Evolutionary conservation across 2,797 vertebrate species (phyloP), one percentile per base, ranked within the genome.

Genomic region (Bufotes viridis): DNA sequence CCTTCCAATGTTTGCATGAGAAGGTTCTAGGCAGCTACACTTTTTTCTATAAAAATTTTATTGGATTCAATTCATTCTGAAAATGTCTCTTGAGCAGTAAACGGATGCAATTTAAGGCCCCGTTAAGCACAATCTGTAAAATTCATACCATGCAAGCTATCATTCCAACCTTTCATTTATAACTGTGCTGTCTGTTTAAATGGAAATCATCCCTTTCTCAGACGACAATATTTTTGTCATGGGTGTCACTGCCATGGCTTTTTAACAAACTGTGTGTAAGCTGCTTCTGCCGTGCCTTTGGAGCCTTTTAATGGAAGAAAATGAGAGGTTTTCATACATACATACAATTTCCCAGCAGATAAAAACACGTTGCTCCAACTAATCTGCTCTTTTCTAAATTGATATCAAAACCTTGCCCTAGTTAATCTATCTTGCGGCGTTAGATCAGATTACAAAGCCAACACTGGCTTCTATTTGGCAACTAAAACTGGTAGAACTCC

Each of bases 61-160:
- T 92, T 92, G 90, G 90, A 91, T 90, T 90, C 92, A 91, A 91
- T 92, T 93, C 90, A 90, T 93, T 92, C 90, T 89, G 91, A 86
- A 93, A 92, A 91, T 63, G 60, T 91, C 92, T 92, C 85, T 92
- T 91, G 90, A 90, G 91, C 92, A 91, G 93, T 90, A 93, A 94
- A 94, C 90, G 91, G 92, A 93, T 91, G 92, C 93, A 94, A 94
- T 94, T 93, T 94, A 93, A 94, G 93, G 93, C 91, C 93, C 92
- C 90, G 92, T 94, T 94, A 93, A 93, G 91, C 92, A 93, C 91
- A 92, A 93, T 93, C 93, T 94, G 91, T 86, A 90, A 87, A 93
- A 74, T 88, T 63, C 55, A 42, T 49, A 90, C 86, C 80, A 92
- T 92, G 91, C 90, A 91, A 91, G 90, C 84, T 91, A 88, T 90